Conservation (phyloP, 2,888 invertebrate genomes). For the Crepidodera aurea region DNA sequence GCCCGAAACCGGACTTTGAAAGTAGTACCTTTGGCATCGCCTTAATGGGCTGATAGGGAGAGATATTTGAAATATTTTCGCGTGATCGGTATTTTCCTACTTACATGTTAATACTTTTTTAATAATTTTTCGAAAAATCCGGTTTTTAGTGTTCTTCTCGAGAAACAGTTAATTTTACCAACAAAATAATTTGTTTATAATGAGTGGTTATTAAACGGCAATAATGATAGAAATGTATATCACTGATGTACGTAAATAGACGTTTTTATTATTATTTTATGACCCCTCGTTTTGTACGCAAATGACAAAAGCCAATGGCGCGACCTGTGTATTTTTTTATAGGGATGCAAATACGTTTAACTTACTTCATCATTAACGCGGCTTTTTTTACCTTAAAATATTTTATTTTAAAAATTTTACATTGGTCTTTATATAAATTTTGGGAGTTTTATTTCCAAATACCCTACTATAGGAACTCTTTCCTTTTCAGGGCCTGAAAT, state of each 20-base stretch:
- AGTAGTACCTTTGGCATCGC: too few species aligned
- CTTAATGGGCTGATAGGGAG: too few species aligned
- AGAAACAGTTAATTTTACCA: too few species aligned
- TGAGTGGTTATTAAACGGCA: not conserved
- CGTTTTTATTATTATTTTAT: conserved; percentile 1
- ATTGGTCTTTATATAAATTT: too few species aligned
- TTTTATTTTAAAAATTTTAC: too few species aligned
- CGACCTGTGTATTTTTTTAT: not conserved
- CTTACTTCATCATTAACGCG: too few species aligned
- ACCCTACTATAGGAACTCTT: too few species aligned
- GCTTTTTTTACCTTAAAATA: too few species aligned
- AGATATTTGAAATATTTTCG: not conserved
- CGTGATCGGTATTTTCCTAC: conserved; percentile 10
- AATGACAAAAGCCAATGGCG: conserved; percentile 4
- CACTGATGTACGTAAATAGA: not conserved
- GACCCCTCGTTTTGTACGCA: not conserved
- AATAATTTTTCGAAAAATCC: conserved; percentile 7
- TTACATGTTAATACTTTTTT: conserved; percentile 9
- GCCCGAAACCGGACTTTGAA: not conserved
- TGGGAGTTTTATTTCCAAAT: too few species aligned
- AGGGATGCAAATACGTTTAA: too few species aligned
- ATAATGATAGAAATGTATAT: conserved; percentile 7
- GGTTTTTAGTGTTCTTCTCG: conserved; percentile 1
- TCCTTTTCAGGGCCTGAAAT: too few species aligned
- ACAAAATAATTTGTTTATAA: conserved; percentile 12